These are phyloP conservation scores for Dendrolimus kikuchii DNA, from an alignment of 1,140 invertebrate genomes.

Conservation along the genomic window DNA sequence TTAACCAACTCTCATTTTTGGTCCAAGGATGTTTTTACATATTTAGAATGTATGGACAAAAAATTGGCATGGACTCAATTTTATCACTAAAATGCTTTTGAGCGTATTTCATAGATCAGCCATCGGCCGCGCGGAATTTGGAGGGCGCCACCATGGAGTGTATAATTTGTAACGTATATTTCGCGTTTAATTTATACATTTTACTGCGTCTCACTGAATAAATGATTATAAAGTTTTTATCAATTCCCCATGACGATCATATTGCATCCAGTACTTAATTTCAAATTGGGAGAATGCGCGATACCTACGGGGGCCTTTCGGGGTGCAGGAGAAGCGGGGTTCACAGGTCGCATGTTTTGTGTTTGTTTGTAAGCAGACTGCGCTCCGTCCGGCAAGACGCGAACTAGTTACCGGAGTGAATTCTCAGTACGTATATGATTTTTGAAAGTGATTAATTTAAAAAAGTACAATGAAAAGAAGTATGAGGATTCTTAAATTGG, in stretches of 20 bases:
- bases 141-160: constrained; percentile 5
- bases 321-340: no score
- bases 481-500: no score
- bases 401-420: no score
- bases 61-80: constrained; percentile 6
- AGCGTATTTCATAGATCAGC: constrained; percentile 14
- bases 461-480: no score
- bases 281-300: not conserved
- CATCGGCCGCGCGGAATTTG: constrained; percentile 9
- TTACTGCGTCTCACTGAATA: constrained; percentile 6
- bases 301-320: no score
- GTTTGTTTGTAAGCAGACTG: not conserved
- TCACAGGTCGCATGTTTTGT: not conserved
- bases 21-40: constrained; percentile 3
- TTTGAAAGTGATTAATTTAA: no score
- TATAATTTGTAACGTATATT: constrained; percentile 12
- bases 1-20: constrained; percentile 5
- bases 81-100: constrained; percentile 11
- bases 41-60: constrained; percentile 1
- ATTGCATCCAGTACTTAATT: constrained; percentile 6
- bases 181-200: constrained; percentile 6
- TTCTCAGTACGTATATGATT: no score
- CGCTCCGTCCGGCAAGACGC: no score
- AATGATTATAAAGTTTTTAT: constrained; percentile 10
- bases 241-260: constrained; percentile 7